phyloP scores from a whole-genome alignment of 2,888 invertebrate species.

The Monopis laevigella region DNA sequence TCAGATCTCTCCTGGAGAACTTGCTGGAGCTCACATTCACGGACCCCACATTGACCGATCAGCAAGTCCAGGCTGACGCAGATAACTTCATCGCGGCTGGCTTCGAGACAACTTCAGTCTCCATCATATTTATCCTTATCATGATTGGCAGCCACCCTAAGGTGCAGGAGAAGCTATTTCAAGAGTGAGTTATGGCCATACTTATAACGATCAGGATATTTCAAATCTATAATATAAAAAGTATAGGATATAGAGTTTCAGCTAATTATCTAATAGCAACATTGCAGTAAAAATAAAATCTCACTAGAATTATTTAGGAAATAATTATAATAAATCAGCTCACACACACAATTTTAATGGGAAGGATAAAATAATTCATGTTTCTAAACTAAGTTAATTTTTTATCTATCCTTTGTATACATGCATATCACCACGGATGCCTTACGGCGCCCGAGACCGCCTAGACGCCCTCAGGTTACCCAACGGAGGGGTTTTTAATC shows the following conservation, averaged over 20 bases:
- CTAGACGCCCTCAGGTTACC: no score
- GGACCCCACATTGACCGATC: constrained; percentile 45
- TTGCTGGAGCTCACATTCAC: constrained; percentile 50
- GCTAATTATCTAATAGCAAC: no score
- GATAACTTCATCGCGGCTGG: constrained; percentile 68
- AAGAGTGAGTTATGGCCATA: constrained; percentile 47
- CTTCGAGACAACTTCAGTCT: constrained; percentile 54
- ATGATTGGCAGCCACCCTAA: constrained; percentile 41
- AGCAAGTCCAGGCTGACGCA: constrained; percentile 63
- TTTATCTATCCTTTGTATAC: no score
- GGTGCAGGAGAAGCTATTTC: constrained; percentile 39
- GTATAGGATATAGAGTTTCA: no score
- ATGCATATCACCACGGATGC: no score
- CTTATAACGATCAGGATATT: background rate
- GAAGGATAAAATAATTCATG: background rate
- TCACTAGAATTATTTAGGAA: no score
- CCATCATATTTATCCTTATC: constrained; percentile 37
- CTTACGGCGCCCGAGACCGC: no score
- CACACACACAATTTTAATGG: background rate
- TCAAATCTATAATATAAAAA: background rate
- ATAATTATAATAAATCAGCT: background rate
- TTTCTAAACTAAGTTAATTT: no score
- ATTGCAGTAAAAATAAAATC: no score
- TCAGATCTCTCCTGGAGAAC: constrained; percentile 42
- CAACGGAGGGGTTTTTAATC: no score